phyloP scores from a whole-genome alignment of 2,113 vertebrate species.

The Trochalopteron elliotii region DNA sequence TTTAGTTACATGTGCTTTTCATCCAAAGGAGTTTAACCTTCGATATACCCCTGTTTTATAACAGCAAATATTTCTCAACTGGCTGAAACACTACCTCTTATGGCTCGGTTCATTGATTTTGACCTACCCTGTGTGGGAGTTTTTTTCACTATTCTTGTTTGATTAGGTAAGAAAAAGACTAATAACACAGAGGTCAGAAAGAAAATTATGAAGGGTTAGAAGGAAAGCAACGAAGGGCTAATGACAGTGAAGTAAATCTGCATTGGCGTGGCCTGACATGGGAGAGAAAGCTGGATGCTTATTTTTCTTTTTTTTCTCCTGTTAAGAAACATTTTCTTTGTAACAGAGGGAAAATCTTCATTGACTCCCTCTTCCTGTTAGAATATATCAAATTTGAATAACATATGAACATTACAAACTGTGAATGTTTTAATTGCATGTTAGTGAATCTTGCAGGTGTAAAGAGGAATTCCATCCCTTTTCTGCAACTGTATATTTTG shows the following conservation, averaged over 20 bases:
- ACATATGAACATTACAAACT: neutral
- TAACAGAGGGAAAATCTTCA: neutral
- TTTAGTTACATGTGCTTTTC: conserved; percentile 36
- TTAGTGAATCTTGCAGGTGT: neutral
- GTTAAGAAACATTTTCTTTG: neutral
- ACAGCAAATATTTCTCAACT: conserved; percentile 32
- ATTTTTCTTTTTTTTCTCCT: neutral
- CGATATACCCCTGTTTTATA: conserved; percentile 7
- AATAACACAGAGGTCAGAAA: neutral
- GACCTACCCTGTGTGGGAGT: neutral
- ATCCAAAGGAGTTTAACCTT: conserved; percentile 24
- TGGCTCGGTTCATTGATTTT: conserved; percentile 22
- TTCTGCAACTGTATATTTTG: neutral
- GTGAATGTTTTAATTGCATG: neutral
- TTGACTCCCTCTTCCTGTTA: neutral
- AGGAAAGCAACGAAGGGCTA: neutral
- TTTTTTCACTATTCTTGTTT: conserved; percentile 13
- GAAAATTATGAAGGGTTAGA: neutral
- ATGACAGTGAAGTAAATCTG: neutral
- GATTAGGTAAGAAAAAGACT: conserved; percentile 3
- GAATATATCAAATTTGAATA: neutral
- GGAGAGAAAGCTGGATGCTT: neutral
- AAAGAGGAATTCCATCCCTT: neutral
- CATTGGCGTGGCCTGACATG: neutral
- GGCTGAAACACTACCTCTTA: neutral